phyloP scores from a whole-genome alignment of 2,888 invertebrate species.

The Eremobia ochroleuca region DNA sequence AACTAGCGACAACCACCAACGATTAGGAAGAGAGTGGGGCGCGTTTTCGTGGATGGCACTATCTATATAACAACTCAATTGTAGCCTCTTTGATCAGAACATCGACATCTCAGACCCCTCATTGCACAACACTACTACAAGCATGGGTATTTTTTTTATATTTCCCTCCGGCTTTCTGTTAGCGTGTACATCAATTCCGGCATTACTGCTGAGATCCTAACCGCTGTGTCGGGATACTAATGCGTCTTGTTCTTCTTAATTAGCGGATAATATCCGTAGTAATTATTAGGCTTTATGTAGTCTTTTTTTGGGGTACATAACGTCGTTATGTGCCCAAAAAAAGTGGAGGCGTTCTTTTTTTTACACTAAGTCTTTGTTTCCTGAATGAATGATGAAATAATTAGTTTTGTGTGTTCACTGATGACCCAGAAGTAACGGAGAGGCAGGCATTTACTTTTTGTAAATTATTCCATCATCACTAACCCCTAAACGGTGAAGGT shows the following conservation, averaged over 20 bases:
- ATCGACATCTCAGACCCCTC: slow-evolving; percentile 31
- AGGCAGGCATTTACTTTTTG: background rate
- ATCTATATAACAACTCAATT: background rate
- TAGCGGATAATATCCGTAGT: slow-evolving; percentile 36
- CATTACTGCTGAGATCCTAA: slow-evolving; percentile 66
- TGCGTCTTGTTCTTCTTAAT: slow-evolving; percentile 59
- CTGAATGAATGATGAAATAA: background rate
- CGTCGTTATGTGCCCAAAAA: no score
- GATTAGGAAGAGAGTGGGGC: no score
- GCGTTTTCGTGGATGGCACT: no score
- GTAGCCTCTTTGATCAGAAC: background rate
- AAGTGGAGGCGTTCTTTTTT: background rate
- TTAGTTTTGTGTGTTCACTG: no score
- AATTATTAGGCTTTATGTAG: slow-evolving; percentile 19
- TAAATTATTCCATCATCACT: no score
- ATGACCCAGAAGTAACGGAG: background rate
- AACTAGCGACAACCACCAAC: no score
- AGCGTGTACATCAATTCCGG: slow-evolving; percentile 73
- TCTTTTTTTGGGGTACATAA: slow-evolving; percentile 7
- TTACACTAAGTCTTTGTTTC: background rate
- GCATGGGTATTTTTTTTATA: slow-evolving; percentile 74
- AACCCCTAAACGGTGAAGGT: background rate
- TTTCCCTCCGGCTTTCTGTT: slow-evolving; percentile 69
- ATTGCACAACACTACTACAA: slow-evolving; percentile 59
- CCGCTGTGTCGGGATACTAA: slow-evolving; percentile 51